Conservation (phyloP, 1,140 invertebrate species). For the Chionoecetes opilio region DNA sequence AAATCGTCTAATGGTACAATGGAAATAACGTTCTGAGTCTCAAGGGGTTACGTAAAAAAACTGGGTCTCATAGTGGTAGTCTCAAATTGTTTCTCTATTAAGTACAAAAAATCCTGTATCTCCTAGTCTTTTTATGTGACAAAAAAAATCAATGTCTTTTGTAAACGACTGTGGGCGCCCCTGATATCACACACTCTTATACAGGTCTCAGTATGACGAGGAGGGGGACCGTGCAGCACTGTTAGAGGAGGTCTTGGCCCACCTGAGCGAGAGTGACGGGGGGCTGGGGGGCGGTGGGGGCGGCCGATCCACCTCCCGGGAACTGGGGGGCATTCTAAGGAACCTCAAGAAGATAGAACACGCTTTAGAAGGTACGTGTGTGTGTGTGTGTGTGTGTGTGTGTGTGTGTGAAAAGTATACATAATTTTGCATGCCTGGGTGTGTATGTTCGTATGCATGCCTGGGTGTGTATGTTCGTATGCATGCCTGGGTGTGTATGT, state of each 20-base stretch:
- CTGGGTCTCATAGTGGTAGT: too few relatives aligned
- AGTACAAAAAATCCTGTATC: too few relatives aligned
- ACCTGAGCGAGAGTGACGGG: constrained; percentile 81
- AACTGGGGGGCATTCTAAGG: constrained; percentile 86
- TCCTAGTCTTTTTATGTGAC: too few relatives aligned
- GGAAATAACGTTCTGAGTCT: too few relatives aligned
- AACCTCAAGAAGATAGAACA: constrained; percentile 87
- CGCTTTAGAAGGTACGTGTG: constrained; percentile 85
- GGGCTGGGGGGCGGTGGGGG: constrained; percentile 81
- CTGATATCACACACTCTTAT: too few relatives aligned
- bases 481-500: neutral
- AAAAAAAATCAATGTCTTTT: too few relatives aligned
- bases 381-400: neutral
- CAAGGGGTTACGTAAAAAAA: too few relatives aligned
- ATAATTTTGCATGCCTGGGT: neutral
- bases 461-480: constrained; percentile 6
- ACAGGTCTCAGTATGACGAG: constrained; percentile 83
- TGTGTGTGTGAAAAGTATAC: too few relatives aligned
- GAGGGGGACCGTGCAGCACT: constrained; percentile 83
- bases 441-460: neutral
- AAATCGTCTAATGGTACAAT: too few relatives aligned
- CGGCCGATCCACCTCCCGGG: constrained; percentile 84
- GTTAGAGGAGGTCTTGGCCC: constrained; percentile 83
- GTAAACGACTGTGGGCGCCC: too few relatives aligned
- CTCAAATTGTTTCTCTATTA: too few relatives aligned